These are phyloP conservation scores for Gryllus longicercus DNA, from an alignment of 2,888 invertebrate genomes.

Conservation along the genomic window DNA sequence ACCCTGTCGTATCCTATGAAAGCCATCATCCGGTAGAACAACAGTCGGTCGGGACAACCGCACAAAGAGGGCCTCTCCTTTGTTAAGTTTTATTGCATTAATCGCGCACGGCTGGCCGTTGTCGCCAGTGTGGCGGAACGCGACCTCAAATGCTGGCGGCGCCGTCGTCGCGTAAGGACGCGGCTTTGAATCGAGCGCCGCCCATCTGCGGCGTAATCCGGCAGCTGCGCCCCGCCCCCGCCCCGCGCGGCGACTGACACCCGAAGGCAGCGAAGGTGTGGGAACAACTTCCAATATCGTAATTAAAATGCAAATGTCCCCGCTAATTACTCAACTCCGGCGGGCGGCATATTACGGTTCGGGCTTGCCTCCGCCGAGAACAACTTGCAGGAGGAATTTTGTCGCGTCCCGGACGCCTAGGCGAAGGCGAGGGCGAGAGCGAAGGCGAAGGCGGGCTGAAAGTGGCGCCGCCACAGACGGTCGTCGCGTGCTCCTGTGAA, in stretches of 20 bases:
- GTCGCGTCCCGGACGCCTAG: neutral
- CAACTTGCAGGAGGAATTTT: neutral
- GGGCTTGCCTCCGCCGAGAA: neutral
- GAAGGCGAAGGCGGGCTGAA: neutral
- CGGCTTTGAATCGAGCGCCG: no score
- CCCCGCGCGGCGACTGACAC: neutral
- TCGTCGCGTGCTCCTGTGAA: neutral
- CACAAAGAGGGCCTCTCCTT: no score
- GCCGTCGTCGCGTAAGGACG: no score
- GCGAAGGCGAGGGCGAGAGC: neutral
- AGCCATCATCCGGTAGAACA: no score
- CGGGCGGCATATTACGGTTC: neutral
- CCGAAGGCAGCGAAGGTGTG: neutral
- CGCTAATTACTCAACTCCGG: slow-evolving; percentile 17
- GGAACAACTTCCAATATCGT: neutral
- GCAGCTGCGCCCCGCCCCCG: no score
- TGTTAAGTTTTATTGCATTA: no score
- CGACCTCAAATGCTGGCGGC: no score
- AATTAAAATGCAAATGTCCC: slow-evolving; percentile 7
- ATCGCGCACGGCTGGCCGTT: no score
- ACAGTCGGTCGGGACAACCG: no score
- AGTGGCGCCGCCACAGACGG: neutral
- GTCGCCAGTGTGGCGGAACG: no score
- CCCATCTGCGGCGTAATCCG: no score
- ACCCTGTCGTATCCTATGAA: no score